Percentiles rank a stretch among this genome's conserved stretches.
Evolutionary conservation across 2,113 vertebrate genomes (phyloP).

Genomic region (Phalacrocorax carbo): DNA sequence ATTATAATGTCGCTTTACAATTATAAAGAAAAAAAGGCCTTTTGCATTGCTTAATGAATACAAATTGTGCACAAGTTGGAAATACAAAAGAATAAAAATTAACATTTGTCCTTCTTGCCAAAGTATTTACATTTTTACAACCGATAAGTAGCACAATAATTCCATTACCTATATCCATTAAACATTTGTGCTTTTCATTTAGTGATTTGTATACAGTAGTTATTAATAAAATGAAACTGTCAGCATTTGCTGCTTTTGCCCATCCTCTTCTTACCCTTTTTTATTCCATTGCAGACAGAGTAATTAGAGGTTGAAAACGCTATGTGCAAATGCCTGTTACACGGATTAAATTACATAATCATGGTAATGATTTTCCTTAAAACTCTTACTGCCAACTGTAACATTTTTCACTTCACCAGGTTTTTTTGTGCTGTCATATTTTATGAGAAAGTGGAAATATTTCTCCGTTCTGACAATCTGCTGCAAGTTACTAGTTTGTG

Average conservation of each 20-base stretch:
- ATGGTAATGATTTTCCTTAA: constrained; percentile 73
- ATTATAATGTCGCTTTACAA: constrained; percentile 80
- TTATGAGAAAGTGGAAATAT: constrained; percentile 63
- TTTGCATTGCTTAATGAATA: constrained; percentile 76
- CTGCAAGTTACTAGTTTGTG: constrained; percentile 72
- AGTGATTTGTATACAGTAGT: constrained; percentile 69
- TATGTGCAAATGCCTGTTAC: constrained; percentile 64
- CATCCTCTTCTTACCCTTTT: constrained; percentile 48
- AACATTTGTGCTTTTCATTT: constrained; percentile 71
- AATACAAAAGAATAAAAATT: constrained; percentile 78
- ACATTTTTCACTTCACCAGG: constrained; percentile 63
- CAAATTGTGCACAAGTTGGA: constrained; percentile 70
- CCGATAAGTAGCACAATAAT: constrained; percentile 71
- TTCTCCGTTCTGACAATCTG: constrained; percentile 61
- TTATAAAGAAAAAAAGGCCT: constrained; percentile 73
- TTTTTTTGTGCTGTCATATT: constrained; percentile 58
- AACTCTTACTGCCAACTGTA: constrained; percentile 70
- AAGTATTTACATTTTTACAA: constrained; percentile 73
- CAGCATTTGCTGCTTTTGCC: constrained; percentile 60
- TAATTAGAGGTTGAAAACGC: constrained; percentile 69
- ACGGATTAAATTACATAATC: constrained; percentile 74
- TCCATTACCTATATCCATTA: constrained; percentile 70
- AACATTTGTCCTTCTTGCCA: constrained; percentile 74
- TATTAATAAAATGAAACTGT: constrained; percentile 74
- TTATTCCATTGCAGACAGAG: constrained; percentile 57